Conservation (phyloP, 2,797 vertebrate species). For the Scomberomorus guttatus region DNA sequence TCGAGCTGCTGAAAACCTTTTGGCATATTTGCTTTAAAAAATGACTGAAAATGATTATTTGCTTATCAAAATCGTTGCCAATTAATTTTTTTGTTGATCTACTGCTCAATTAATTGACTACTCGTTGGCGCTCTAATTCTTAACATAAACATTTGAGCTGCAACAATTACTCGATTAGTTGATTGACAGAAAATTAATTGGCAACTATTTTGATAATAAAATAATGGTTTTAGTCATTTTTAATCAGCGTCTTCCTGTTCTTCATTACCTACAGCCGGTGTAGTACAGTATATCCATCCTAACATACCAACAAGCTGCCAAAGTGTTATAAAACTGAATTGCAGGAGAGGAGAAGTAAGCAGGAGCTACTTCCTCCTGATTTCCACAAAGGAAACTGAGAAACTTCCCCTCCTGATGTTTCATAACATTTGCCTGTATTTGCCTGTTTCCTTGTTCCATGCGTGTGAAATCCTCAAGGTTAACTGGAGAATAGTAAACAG, state of each 20-base stretch:
- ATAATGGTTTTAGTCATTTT: too few relatives aligned
- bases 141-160: too few relatives aligned
- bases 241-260: too few relatives aligned
- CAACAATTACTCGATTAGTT: too few relatives aligned
- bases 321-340: neutral
- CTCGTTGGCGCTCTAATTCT: too few relatives aligned
- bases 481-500: neutral
- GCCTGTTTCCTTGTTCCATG: neutral
- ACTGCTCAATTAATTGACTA: too few relatives aligned
- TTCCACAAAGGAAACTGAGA: neutral
- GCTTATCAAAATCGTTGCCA: too few relatives aligned
- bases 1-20: too few relatives aligned
- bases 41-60: too few relatives aligned
- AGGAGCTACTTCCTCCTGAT: conserved; percentile 17
- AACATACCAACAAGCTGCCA: neutral
- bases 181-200: too few relatives aligned
- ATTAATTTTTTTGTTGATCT: too few relatives aligned
- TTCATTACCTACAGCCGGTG: conserved; percentile 91
- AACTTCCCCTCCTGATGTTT: conserved; percentile 34
- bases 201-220: conserved; percentile 37
- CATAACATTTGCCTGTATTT: neutral
- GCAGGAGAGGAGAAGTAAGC: conserved; percentile 24
- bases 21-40: too few relatives aligned
- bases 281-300: conserved; percentile 80
- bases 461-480: neutral